These are phyloP conservation scores for Bothrops jararaca DNA, from an alignment of 2,113 vertebrate genomes.

Conservation along the genomic window DNA sequence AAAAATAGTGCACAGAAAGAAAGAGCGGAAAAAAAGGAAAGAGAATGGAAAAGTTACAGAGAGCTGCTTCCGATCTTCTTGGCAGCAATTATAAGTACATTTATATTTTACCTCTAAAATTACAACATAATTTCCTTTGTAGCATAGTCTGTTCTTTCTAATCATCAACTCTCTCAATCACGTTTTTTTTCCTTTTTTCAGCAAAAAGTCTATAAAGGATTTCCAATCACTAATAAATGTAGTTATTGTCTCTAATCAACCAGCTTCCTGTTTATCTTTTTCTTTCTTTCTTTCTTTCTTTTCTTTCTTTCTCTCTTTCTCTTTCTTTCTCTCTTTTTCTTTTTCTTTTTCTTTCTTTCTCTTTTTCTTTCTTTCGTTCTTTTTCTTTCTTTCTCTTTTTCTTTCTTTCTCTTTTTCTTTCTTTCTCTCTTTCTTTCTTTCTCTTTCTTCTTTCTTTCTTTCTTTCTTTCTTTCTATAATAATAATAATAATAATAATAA, in stretches of 20 bases:
- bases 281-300: no score
- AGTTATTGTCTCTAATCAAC: neutral
- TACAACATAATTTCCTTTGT: neutral
- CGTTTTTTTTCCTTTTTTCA: neutral
- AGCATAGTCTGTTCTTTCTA: neutral
- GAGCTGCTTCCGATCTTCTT: neutral
- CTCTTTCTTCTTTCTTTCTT: no score
- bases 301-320: no score
- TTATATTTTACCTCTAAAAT: neutral
- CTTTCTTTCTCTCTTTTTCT: no score
- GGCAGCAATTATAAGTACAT: neutral
- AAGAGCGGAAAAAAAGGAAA: neutral
- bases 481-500: no score
- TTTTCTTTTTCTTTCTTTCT: no score
- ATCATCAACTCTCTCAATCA: neutral
- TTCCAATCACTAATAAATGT: neutral
- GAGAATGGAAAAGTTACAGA: neutral
- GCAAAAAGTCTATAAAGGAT: neutral
- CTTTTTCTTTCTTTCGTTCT: no score
- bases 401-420: no score
- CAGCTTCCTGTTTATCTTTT: neutral
- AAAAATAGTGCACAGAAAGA: neutral
- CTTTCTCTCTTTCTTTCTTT: no score
- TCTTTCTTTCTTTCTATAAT: no score
- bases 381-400: no score